phyloP scores from a whole-genome alignment of 2,888 invertebrate species.

The Cordilura impudica region DNA sequence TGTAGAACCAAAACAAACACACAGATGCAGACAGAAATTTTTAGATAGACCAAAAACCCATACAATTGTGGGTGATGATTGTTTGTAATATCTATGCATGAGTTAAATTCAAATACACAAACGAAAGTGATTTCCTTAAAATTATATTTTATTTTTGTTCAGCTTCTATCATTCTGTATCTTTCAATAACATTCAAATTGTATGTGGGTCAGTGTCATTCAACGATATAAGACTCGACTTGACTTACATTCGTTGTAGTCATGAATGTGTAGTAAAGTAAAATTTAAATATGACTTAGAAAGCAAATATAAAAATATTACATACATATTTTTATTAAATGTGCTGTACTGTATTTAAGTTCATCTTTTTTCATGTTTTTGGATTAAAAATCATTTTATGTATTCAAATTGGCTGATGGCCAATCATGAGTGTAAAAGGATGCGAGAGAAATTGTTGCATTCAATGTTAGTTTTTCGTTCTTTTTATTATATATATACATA shows the following conservation, averaged over 20 bases:
- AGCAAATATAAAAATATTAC: not conserved
- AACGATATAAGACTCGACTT: not conserved
- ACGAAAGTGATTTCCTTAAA: slow-evolving; percentile 29
- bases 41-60: not conserved
- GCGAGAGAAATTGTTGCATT: slow-evolving; percentile 45
- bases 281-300: not conserved
- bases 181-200: slow-evolving; percentile 29
- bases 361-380: not conserved
- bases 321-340: slow-evolving; percentile 4
- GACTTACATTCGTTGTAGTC: not conserved
- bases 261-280: not conserved
- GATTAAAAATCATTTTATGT: slow-evolving; percentile 41
- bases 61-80: slow-evolving; percentile 14
- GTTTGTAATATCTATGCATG: not conserved
- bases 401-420: slow-evolving; percentile 52
- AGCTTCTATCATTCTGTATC: not conserved
- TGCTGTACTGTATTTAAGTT: not conserved
- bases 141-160: slow-evolving; percentile 3
- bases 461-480: slow-evolving; percentile 35
- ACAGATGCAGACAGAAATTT: not conserved
- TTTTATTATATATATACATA: slow-evolving; percentile 28
- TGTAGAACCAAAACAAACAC: not conserved
- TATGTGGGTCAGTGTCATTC: slow-evolving; percentile 39
- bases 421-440: slow-evolving; percentile 34
- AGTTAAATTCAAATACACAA: not conserved